A percentile compares a stretch with the other conserved stretches of the same genome.
Conservation (phyloP, 2,797 vertebrate species). For the Myiotriccus ornatus region DNA sequence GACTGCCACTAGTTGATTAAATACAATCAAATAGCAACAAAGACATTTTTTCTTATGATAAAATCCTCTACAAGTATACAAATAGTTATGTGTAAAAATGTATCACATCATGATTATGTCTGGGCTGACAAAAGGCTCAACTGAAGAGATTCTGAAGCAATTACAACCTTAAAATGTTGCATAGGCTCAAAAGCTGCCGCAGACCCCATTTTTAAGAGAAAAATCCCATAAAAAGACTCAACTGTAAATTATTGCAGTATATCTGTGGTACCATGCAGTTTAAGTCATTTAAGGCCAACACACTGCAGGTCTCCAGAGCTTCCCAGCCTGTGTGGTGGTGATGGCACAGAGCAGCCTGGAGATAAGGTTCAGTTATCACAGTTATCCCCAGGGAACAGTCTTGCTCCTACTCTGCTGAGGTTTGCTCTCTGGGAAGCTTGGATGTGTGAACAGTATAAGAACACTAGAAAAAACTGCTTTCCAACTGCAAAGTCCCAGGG, state of each 20-base stretch:
- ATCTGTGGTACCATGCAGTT: not conserved
- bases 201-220: not conserved
- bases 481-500: not conserved
- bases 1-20: not conserved
- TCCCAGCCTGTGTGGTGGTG: not conserved
- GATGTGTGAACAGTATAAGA: not conserved
- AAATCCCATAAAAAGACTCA: not conserved
- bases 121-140: not conserved
- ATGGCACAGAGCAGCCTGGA: not conserved
- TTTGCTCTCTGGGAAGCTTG: not conserved
- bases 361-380: not conserved
- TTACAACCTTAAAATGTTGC: not conserved
- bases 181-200: not conserved
- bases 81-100: not conserved
- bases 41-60: not conserved
- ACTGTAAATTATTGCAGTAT: not conserved
- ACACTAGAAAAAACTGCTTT: not conserved
- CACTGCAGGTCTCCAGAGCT: not conserved
- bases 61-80: not conserved
- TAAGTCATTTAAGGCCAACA: not conserved
- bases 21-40: not conserved
- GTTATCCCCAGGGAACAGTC: not conserved
- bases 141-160: not conserved
- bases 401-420: not conserved
- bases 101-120: not conserved